Evolutionary conservation across 2,888 invertebrate species (phyloP).

Genomic region (Eubasilissa splendida): DNA sequence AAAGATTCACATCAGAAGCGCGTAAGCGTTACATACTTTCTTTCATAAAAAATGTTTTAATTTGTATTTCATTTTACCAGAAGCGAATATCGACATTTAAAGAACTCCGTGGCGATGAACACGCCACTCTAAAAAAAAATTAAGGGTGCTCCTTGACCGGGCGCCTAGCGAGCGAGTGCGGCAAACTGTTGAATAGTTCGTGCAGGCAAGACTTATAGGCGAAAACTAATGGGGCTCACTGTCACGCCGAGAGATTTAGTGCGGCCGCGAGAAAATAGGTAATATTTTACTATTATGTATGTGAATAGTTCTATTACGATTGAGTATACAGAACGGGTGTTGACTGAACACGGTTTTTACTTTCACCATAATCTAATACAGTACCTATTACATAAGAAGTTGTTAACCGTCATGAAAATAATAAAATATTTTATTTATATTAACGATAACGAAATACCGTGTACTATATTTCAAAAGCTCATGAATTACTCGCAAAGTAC

Average conservation of each 20-base stretch:
- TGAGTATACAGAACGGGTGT: slow-evolving; percentile 32
- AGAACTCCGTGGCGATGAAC: neutral
- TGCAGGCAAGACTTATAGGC: slow-evolving; percentile 53
- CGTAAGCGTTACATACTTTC: too few relatives aligned
- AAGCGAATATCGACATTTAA: neutral
- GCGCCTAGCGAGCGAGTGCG: slow-evolving; percentile 26
- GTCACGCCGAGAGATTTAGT: slow-evolving; percentile 53
- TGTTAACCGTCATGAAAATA: too few relatives aligned
- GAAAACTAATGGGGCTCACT: slow-evolving; percentile 54
- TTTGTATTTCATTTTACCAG: neutral
- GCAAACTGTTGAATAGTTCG: slow-evolving; percentile 53
- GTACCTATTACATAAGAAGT: too few relatives aligned
- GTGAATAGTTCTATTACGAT: slow-evolving; percentile 54
- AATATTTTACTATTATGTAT: slow-evolving; percentile 56
- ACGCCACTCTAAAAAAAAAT: neutral
- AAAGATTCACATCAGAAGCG: too few relatives aligned
- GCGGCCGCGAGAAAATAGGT: slow-evolving; percentile 51
- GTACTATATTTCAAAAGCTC: too few relatives aligned
- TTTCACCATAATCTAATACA: too few relatives aligned
- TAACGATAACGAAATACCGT: too few relatives aligned
- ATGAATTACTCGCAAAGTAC: too few relatives aligned
- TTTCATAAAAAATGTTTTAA: too few relatives aligned
- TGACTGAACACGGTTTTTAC: neutral
- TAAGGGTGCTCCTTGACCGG: neutral
- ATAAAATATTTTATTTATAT: too few relatives aligned